Evolutionary conservation across 2,888 invertebrate genomes (phyloP), one percentile per base, ranked within the genome.

Genomic region (Apoderus coryli): DNA sequence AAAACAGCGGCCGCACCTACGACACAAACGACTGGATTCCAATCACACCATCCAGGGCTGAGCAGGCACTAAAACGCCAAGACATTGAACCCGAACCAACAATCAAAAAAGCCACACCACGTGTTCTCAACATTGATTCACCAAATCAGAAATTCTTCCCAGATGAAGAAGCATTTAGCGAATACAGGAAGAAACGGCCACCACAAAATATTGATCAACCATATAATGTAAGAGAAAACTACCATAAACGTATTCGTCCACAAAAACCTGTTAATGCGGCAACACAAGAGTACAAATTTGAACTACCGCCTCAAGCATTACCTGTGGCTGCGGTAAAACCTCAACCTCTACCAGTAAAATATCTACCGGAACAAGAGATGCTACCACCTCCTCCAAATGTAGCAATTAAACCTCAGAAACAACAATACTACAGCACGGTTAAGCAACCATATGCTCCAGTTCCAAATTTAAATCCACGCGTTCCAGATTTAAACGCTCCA

Each of bases 21-120:
- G 54, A 56, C 36, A 49, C 52, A 11, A 57, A 52, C 36, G 70
- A 69, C 33, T 71, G 70, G 70, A 59, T 70, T 32, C 70, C 70
- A 9, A 50, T 70, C 10, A 46, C 54, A 6, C 50, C 57, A 32
- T 19, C 50, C 56, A 2, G 44, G 52, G 7, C 52, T 54, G 25
- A 25, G 27, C n/a, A n/a, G 5, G 10, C n/a, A 13, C 16, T 11
- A 13, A 10, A n/a, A 6, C 6, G 19, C 6, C 7, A 10, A 10
- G 12, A 13, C 12, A n/a, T 13, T 13, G 14, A 6, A 6, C 33
- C 33, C 23, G 10, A 28, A 26, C 24, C 14, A 25, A 39, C 29
- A 25, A 34, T 16, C 32, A 49, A 39, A 45, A 43, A 47, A 42
- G 52, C 56, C 12, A 47, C 47, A 5, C 54, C 49, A 6, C 41